These are phyloP conservation scores for Morone chrysops DNA, from an alignment of 2,113 vertebrate genomes.

Conservation along the genomic window DNA sequence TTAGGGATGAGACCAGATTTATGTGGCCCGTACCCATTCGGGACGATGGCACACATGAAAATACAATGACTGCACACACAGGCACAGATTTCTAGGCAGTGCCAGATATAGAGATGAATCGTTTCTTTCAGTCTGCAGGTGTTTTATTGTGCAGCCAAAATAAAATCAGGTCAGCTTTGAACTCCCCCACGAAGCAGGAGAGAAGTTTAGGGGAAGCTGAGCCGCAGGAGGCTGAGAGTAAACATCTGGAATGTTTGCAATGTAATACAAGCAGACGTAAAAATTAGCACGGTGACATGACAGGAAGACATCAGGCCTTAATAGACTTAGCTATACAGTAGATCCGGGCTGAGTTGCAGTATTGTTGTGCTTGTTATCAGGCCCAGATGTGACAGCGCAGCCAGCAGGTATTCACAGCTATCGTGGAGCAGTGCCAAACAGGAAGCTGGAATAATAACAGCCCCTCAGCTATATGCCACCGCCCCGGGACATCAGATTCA, in stretches of 20 bases:
- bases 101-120: constrained; percentile 53
- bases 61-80: constrained; percentile 52
- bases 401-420: constrained; percentile 59
- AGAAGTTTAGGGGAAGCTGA: constrained; percentile 24
- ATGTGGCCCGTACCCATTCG: constrained; percentile 54
- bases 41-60: constrained; percentile 49
- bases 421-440: constrained; percentile 46
- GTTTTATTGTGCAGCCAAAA: constrained; percentile 52
- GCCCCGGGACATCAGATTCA: constrained; percentile 27
- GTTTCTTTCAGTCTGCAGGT: constrained; percentile 58
- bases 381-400: constrained; percentile 38
- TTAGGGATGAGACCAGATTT: constrained; percentile 54
- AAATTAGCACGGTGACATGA: constrained; percentile 18
- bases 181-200: constrained; percentile 25
- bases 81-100: constrained; percentile 41
- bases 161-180: constrained; percentile 65
- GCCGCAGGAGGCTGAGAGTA: constrained; percentile 29
- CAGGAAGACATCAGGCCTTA: constrained; percentile 54
- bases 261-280: neutral
- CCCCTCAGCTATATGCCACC: constrained; percentile 23
- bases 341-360: constrained; percentile 46
- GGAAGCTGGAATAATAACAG: constrained; percentile 69
- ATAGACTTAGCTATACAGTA: constrained; percentile 50
- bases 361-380: constrained; percentile 43
- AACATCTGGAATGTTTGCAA: constrained; percentile 52